These are phyloP conservation scores for Oppia nitens DNA, from an alignment of 1,140 invertebrate genomes.

Conservation along the genomic window DNA sequence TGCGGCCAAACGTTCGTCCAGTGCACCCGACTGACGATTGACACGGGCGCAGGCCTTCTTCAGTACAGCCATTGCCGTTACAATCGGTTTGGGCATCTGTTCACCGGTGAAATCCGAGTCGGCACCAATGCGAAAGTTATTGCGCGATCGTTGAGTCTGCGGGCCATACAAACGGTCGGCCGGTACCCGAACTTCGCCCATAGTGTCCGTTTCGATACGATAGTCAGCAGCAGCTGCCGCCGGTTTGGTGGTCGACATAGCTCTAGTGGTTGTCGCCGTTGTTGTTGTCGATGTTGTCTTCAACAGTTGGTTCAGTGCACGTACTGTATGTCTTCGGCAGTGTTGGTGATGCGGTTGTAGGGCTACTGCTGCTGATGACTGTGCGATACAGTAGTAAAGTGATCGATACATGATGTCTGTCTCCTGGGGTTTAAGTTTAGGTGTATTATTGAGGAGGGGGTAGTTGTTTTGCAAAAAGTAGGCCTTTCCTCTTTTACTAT, in stretches of 20 bases:
- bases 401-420: no score
- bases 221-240: neutral
- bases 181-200: constrained; percentile 86
- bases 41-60: constrained; percentile 94
- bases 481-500: no score
- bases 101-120: constrained; percentile 15
- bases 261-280: neutral
- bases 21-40: constrained; percentile 68
- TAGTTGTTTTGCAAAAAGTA: no score
- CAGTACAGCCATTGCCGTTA: constrained; percentile 85
- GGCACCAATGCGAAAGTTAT: constrained; percentile 96
- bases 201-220: constrained; percentile 68
- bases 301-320: no score
- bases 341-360: no score
- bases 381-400: no score
- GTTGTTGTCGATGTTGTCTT: neutral
- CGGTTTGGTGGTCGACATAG: neutral
- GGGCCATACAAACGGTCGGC: constrained; percentile 89
- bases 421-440: no score
- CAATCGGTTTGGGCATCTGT: constrained; percentile 39
- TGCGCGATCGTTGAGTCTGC: constrained; percentile 81
- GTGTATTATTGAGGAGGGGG: no score
- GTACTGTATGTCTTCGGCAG: no score
- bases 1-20: constrained; percentile 70
- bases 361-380: no score